Percentiles rank a stretch among this genome's conserved stretches.
These are phyloP conservation scores for Drosophila paracracens DNA, from an alignment of 2,888 invertebrate genomes.

Conservation along the genomic window DNA sequence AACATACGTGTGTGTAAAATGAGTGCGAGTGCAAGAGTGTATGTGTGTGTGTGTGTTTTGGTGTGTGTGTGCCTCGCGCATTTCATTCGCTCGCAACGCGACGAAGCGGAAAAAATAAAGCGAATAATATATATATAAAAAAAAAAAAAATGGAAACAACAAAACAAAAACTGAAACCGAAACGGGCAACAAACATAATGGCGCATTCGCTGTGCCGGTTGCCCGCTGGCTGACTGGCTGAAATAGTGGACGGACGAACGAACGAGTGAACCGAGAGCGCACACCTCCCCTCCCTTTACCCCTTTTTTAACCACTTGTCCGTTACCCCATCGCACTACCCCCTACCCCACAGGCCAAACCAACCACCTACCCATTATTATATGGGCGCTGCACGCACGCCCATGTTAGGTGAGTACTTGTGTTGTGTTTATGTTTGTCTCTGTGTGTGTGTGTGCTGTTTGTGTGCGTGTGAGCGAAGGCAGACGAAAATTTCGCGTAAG, in stretches of 20 bases:
- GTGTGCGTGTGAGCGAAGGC: conserved; percentile 35
- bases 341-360: conserved; percentile 13
- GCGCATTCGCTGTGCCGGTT: conserved; percentile 61
- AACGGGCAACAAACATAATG: conserved; percentile 72
- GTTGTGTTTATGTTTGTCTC: conserved; percentile 5
- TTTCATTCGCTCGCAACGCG: conserved; percentile 80
- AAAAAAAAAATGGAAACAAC: conserved; percentile 69
- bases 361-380: conserved; percentile 54
- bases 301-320: conserved; percentile 3
- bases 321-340: background rate
- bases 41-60: conserved; percentile 11
- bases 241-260: background rate
- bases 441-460: conserved; percentile 9
- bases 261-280: conserved; percentile 21
- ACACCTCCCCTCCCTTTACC: background rate
- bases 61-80: conserved; percentile 48
- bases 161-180: conserved; percentile 64
- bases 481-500: conserved; percentile 73
- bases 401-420: conserved; percentile 44
- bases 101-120: conserved; percentile 80
- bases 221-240: conserved; percentile 46
- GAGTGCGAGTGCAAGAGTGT: conserved; percentile 34
- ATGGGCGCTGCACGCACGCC: conserved; percentile 68
- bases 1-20: conserved; percentile 29
- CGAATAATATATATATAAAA: conserved; percentile 67